These are phyloP conservation scores for Cochlearius cochlearius DNA, from an alignment of 2,113 vertebrate genomes.

Conservation along the genomic window DNA sequence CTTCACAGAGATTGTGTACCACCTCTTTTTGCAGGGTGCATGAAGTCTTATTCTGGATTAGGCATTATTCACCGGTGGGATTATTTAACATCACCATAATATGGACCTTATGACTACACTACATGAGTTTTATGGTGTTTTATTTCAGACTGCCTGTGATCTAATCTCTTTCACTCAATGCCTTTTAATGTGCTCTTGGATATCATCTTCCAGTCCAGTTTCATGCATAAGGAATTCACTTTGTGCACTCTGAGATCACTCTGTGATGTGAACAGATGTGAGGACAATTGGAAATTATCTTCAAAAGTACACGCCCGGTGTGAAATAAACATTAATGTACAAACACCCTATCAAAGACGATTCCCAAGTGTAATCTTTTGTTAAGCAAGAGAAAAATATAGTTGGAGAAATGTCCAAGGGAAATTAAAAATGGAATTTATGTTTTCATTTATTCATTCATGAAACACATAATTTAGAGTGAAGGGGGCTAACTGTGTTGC, in stretches of 20 bases:
- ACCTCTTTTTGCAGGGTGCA: background rate
- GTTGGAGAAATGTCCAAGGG: background rate
- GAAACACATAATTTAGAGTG: background rate
- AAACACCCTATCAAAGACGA: background rate
- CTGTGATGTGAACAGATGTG: background rate
- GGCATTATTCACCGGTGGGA: background rate
- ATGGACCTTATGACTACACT: background rate
- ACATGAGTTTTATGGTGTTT: background rate
- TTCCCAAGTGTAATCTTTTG: background rate
- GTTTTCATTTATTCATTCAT: background rate
- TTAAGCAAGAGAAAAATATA: background rate
- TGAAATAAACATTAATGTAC: background rate
- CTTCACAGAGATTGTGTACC: accelerated
- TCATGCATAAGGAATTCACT: background rate
- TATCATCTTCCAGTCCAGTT: background rate
- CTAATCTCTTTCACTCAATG: background rate
- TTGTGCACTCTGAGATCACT: background rate
- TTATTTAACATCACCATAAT: background rate
- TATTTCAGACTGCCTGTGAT: background rate
- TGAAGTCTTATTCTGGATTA: background rate
- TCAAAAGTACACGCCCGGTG: background rate
- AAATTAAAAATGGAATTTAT: background rate
- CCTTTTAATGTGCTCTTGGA: background rate
- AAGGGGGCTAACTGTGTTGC: background rate
- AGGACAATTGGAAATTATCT: background rate